Percentiles rank a stretch among this genome's conserved stretches.
These are phyloP conservation scores for Parnassius smintheus DNA, from an alignment of 2,888 invertebrate species.

Conservation along the genomic window DNA sequence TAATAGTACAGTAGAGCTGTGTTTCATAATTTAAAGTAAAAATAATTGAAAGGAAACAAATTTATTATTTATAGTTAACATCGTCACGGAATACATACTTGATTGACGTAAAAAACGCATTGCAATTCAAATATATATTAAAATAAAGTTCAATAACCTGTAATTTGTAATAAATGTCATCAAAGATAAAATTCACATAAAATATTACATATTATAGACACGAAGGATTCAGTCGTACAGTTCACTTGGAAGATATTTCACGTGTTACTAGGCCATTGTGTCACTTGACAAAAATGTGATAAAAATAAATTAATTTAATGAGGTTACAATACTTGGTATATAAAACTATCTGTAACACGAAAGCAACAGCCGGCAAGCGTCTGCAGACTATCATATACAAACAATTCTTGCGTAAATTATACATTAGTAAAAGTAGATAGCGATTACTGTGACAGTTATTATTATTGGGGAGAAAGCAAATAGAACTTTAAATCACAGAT, in stretches of 20 bases:
- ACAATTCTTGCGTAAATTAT: too few species aligned
- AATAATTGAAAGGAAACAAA: neutral
- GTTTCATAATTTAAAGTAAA: neutral
- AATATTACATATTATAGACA: neutral
- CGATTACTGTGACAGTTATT: too few species aligned
- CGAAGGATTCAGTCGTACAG: neutral
- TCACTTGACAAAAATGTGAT: neutral
- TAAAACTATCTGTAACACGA: too few species aligned
- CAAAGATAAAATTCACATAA: neutral
- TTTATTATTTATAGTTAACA: neutral
- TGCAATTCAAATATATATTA: neutral
- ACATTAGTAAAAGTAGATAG: too few species aligned
- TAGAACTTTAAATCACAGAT: too few species aligned
- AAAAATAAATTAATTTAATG: too few species aligned
- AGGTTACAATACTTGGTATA: too few species aligned
- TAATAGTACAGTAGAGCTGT: neutral
- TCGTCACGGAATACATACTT: neutral
- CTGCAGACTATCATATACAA: too few species aligned
- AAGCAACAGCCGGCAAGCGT: too few species aligned
- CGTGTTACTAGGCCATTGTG: neutral
- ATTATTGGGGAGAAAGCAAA: too few species aligned
- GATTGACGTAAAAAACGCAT: neutral
- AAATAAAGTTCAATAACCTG: neutral
- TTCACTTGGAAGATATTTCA: neutral
- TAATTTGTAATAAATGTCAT: neutral